A percentile compares a stretch with the other conserved stretches of the same genome.
Conservation (phyloP, 2,797 vertebrate species). For the Cheracebus regulus region DNA sequence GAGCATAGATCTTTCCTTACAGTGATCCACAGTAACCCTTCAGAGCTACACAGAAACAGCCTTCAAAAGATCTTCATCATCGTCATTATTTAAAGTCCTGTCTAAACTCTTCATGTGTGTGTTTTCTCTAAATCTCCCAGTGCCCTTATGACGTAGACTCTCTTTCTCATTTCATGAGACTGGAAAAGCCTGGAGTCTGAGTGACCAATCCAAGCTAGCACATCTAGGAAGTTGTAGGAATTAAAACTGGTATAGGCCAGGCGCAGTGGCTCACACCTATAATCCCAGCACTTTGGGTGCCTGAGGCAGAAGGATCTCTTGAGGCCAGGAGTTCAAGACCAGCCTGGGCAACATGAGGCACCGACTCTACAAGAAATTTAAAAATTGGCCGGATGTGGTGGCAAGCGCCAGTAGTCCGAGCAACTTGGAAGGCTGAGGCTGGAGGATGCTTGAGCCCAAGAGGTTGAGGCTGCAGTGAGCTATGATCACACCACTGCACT, state of each 20-base stretch:
- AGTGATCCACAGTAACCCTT: neutral
- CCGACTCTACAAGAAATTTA: neutral
- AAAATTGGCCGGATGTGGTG: neutral
- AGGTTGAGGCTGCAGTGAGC: neutral
- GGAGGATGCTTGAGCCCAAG: neutral
- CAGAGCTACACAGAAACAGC: neutral
- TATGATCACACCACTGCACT: neutral
- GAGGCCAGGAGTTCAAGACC: neutral
- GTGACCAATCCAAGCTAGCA: neutral
- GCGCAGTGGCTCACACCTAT: neutral
- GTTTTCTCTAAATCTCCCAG: neutral
- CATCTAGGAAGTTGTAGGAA: neutral
- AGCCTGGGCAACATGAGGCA: neutral
- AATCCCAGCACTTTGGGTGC: neutral
- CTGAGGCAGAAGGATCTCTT: neutral
- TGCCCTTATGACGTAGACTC: accelerated
- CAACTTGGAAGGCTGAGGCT: neutral
- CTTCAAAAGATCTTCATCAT: neutral
- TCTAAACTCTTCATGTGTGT: neutral
- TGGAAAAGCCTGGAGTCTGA: neutral
- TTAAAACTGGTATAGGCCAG: neutral
- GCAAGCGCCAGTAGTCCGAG: neutral
- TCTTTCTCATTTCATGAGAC: neutral
- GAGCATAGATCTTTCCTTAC: neutral
- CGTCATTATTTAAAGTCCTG: neutral